Conservation (phyloP, 2,888 invertebrate genomes). For the Micoletzkya japonica region DNA sequence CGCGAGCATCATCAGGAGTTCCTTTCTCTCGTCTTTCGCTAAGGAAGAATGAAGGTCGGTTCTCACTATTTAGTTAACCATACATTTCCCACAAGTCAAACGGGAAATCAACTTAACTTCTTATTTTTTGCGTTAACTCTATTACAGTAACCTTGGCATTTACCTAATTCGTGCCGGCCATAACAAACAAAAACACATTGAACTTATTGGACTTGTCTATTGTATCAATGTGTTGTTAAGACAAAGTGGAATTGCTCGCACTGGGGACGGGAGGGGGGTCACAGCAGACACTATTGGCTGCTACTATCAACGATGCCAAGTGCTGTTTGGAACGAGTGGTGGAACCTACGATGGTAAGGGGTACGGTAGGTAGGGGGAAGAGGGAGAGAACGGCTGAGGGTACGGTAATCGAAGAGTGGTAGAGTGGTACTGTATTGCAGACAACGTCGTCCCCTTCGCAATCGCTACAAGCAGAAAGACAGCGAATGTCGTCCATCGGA, state of each 20-base stretch:
- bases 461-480: constrained; percentile 24
- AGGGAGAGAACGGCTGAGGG: neutral
- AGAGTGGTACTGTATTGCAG: neutral
- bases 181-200: no score
- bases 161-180: no score
- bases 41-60: constrained; percentile 1
- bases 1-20: constrained; percentile 19
- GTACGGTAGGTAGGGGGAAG: neutral
- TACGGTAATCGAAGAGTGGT: neutral
- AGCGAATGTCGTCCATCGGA: constrained; percentile 9
- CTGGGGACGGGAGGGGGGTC: constrained; percentile 13
- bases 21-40: constrained; percentile 10
- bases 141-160: no score
- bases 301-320: neutral
- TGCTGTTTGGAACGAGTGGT: neutral
- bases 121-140: no score
- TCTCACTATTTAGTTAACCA: neutral
- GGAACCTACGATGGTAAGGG: constrained; percentile 12
- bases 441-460: neutral
- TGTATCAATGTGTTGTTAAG: no score
- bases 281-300: constrained; percentile 22
- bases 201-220: no score
- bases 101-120: no score
- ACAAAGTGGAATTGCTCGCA: constrained; percentile 13
- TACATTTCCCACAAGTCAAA: no score